A percentile compares a stretch with the other conserved stretches of the same genome.
These are phyloP conservation scores for Cylas formicarius DNA, from an alignment of 1,140 invertebrate genomes.

Conservation along the genomic window DNA sequence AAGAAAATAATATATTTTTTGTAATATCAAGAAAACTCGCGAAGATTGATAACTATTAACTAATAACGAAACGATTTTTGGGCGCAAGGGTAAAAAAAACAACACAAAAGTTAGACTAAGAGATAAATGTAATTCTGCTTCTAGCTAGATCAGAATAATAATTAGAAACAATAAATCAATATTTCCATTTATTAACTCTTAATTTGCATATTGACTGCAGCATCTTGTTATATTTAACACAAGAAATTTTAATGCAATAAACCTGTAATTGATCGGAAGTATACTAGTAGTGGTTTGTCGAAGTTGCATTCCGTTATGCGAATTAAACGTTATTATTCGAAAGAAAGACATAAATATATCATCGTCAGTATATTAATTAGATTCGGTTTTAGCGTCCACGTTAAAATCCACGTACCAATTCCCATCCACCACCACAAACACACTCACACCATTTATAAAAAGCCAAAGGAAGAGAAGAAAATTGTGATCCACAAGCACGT, in stretches of 20 bases:
- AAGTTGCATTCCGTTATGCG: not conserved
- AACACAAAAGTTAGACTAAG: too few species aligned
- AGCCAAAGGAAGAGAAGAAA: conserved; percentile 18
- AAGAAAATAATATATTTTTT: too few species aligned
- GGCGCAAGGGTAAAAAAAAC: too few species aligned
- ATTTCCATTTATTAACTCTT: too few species aligned
- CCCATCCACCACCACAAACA: conserved; percentile 18
- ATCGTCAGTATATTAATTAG: not conserved
- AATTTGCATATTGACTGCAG: too few species aligned
- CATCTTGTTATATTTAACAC: too few species aligned
- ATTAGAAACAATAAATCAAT: too few species aligned
- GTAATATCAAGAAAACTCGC: too few species aligned
- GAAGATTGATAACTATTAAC: too few species aligned
- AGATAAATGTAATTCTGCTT: too few species aligned
- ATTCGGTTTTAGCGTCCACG: conserved; percentile 19
- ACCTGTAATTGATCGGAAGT: conserved; percentile 1
- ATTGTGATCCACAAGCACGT: conserved; percentile 18
- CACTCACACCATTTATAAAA: conserved; percentile 18
- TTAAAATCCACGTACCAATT: conserved; percentile 21
- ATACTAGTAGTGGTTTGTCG: not conserved
- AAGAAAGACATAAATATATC: not conserved
- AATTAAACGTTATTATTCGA: not conserved
- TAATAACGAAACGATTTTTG: too few species aligned
- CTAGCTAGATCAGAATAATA: too few species aligned
- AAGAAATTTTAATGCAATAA: not conserved